Evolutionary conservation across 2,888 invertebrate species (phyloP), one percentile per base, ranked within the genome.

Genomic region (Vesta saturnalis): DNA sequence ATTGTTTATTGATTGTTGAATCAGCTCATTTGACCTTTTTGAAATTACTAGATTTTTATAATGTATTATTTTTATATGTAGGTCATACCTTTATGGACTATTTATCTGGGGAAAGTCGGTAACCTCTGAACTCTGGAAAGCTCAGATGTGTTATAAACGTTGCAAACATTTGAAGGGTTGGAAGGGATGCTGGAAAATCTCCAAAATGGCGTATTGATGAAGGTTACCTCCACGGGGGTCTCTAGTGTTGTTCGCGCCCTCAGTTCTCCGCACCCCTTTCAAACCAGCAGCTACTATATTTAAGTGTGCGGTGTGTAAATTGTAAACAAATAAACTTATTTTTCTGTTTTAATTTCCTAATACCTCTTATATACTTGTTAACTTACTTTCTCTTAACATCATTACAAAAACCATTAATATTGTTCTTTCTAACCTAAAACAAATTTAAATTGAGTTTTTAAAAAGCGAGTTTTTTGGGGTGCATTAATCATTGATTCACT

Each of bases 171-270:
- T 69, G 69, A 67, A 72, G 73, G 72, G 64, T 72, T 64, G 60
- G 65, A 67, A 71, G 74, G 77, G 79, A 80, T 76, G 80, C 80
- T 79, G 81, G 75, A 73, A 76, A 77, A 76, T 74, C 72, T 74
- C 73, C 78, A 79, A 79, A 77, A 78, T 79, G 79, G 81, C 78
- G 74, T 72, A 61, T 58, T 73, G 73, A 72, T 78, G 70, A 64
- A 72, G 75, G 75, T 75, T 75, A 74, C 71, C 65, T 60, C 75
- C 75, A 68, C 60, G 52, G 66, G 71, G 66, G 75, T 73, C 75
- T 73, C 72, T 70, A 63, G 60, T 66, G 74, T 74, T 72, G 71
- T 64, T 69, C 64, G 69, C 57, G 71, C 72, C 71, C 67, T 68
- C 71, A 73, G 70, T 72, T 57, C 69, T 66, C 66, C 72, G 68